These are phyloP conservation scores for Cyclopterus lumpus DNA, from an alignment of 2,797 vertebrate species.

Conservation along the genomic window DNA sequence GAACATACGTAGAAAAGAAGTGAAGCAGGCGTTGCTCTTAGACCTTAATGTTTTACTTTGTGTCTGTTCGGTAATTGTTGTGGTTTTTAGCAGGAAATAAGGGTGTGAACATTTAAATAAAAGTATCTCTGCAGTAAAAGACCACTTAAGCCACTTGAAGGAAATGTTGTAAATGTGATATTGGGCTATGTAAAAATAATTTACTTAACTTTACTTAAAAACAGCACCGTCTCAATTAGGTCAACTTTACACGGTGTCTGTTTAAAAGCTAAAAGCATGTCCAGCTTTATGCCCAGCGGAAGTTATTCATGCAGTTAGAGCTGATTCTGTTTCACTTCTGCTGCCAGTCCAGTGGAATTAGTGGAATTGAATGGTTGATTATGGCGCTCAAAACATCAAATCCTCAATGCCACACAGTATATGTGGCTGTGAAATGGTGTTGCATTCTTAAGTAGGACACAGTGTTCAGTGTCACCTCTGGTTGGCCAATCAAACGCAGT, in stretches of 20 bases:
- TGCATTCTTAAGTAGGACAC: neutral
- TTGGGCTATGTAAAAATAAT: neutral
- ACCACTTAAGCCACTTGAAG: neutral
- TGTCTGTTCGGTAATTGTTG: neutral
- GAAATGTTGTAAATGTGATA: neutral
- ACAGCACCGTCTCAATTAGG: neutral
- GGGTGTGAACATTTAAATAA: no score
- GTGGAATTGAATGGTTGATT: neutral
- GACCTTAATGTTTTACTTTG: neutral
- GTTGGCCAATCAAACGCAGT: constrained; percentile 39
- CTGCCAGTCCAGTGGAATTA: neutral
- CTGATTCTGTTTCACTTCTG: neutral
- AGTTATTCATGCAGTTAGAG: neutral
- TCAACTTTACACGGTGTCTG: neutral
- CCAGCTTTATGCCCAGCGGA: neutral
- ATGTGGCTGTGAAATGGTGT: neutral
- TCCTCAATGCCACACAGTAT: neutral
- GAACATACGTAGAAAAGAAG: neutral
- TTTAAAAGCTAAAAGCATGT: neutral
- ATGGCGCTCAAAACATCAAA: neutral
- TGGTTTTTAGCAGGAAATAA: constrained; percentile 11
- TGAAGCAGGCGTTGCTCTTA: neutral
- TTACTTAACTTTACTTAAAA: neutral
- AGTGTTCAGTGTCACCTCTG: neutral
- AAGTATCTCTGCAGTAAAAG: neutral